phyloP scores from a whole-genome alignment of 2,113 vertebrate species.

The Rafetus swinhoei region DNA sequence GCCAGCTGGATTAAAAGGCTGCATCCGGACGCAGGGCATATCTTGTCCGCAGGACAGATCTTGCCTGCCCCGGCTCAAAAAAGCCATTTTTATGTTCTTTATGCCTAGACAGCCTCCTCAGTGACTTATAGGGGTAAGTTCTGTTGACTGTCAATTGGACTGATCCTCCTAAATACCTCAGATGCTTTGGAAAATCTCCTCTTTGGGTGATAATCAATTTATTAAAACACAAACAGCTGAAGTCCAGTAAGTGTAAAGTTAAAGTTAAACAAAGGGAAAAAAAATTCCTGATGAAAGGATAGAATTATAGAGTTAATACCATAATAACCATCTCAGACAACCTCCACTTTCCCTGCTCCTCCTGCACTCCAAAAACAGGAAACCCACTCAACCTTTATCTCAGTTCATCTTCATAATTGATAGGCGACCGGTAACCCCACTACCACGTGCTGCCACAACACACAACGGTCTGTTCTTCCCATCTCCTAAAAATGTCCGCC shows the following conservation, averaged over 20 bases:
- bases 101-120: too few relatives aligned
- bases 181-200: background rate
- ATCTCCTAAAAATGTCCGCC: background rate
- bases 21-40: too few relatives aligned
- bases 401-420: background rate
- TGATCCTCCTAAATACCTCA: background rate
- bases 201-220: background rate
- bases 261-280: background rate
- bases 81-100: too few relatives aligned
- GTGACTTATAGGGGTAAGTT: background rate
- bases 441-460: background rate
- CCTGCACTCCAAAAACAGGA: background rate
- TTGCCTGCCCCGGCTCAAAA: too few relatives aligned
- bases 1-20: too few relatives aligned
- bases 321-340: background rate
- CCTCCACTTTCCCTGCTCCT: background rate
- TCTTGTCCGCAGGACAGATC: too few relatives aligned
- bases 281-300: background rate
- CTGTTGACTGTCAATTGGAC: background rate
- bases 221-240: background rate
- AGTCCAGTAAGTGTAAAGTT: background rate
- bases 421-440: background rate
- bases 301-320: background rate
- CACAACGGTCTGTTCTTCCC: background rate
- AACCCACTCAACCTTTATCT: background rate